Evolutionary conservation across 2,888 invertebrate genomes (phyloP).

Genomic region (Xanthia togata): DNA sequence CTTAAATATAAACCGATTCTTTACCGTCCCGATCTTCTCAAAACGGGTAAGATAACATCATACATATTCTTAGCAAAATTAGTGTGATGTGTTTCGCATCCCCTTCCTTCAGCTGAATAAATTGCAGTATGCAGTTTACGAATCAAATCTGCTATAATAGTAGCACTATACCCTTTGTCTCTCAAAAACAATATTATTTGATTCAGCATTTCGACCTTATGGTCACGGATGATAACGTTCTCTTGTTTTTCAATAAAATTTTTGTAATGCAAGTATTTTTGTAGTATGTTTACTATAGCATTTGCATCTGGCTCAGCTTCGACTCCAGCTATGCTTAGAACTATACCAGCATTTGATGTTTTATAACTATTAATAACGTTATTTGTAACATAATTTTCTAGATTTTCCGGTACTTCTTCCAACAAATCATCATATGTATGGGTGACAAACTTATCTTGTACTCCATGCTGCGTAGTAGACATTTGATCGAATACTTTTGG

Average conservation of each 20-base stretch:
- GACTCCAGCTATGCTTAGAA: conserved; percentile 18
- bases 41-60: conserved; percentile 36
- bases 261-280: conserved; percentile 27
- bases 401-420: not conserved
- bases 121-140: conserved; percentile 24
- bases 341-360: not conserved
- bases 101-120: conserved; percentile 5
- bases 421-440: conserved; percentile 23
- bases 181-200: conserved; percentile 26
- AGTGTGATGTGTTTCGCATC: conserved; percentile 1
- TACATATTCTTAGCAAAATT: conserved; percentile 34
- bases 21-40: conserved; percentile 36
- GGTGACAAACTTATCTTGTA: not conserved
- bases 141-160: conserved; percentile 28
- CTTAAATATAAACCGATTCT: not conserved
- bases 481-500: not conserved
- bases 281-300: conserved; percentile 27
- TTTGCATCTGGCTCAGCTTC: conserved; percentile 36
- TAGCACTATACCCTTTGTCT: conserved; percentile 33
- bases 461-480: not conserved
- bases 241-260: conserved; percentile 18
- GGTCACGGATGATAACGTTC: conserved; percentile 5
- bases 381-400: conserved; percentile 5
- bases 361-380: conserved; percentile 12
- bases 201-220: conserved; percentile 36